Base-by-base conservation (phyloP, 2,888 invertebrate species). In the Microchrysa polita region DNA sequence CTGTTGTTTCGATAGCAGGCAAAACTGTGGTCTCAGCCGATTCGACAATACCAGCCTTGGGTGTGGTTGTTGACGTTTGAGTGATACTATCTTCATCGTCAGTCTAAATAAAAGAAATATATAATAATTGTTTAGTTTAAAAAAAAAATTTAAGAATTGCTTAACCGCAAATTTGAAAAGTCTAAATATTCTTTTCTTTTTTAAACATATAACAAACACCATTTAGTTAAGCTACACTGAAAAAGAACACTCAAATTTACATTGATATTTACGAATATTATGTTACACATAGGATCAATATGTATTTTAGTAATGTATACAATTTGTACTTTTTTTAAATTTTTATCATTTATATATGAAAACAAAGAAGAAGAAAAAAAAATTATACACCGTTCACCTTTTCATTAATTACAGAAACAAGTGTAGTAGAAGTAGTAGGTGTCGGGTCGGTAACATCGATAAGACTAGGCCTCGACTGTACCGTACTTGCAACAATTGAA, bases 391-490 rank as follows among this genome's bases (percentile, higher is more conserved):
- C 60, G 22, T 57, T 76, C 76, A 76, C 76, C 76, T 76, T 76
- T 75, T 69, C 61, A 73, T 48, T 74, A 69, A 73, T 42, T 60
- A 72, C 59, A 74, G 74, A 74, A 69, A 67, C 42, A 74, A 71
- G 65, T 75, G 72, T 75, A 74, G 74, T 74, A 60, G 27, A 34
- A 34, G 72, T 72, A 60, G 72, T 59, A 60, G 72, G n/a, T n/a
- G n/a, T n/a, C n/a, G n/a, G 59, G 57, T 75, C 75, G 72, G 73
- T 75, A 63, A 63, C 63, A 44, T 74, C 74, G 74, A 67, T 42
- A 60, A 48, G 20, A 72, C 27, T 60, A 60, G 60, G 48, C 60
- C 23, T 72, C 44, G 52, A 59, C 27, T 59, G 60, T 60, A 48
- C 72, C 57, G 44, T 69, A 40, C 55, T 69, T 69, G 34, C 55